Evolutionary conservation across 2,888 invertebrate species (phyloP), one percentile per base, ranked within the genome.

Genomic region (Stomorhina lunata): DNA sequence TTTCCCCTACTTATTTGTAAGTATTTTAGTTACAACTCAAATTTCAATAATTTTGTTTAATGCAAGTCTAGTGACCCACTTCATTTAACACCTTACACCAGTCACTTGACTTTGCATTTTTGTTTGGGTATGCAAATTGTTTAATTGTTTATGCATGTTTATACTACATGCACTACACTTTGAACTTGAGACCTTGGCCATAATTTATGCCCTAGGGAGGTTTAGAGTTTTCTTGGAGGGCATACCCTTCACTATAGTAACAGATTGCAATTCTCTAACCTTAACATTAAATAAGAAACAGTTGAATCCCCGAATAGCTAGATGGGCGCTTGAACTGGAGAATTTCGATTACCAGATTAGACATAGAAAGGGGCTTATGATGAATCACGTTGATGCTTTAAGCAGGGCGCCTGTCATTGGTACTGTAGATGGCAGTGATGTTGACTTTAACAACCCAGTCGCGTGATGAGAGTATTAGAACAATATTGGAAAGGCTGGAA

Each of bases 141-240:
- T n/a, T n/a, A n/a, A n/a, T n/a, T n/a, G n/a, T n/a, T n/a, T n/a
- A n/a, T n/a, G n/a, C n/a, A n/a, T n/a, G n/a, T n/a, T n/a, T n/a
- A n/a, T n/a, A n/a, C n/a, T n/a, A n/a, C n/a, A n/a, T n/a, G n/a
- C n/a, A n/a, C n/a, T n/a, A n/a, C n/a, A n/a, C 71, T 88, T 84
- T 80, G 88, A 89, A 55, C 75, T 89, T 9, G 88, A 89, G 79
- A 86, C 85, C 0, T 48, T 88, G 22, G 84, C 87, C 12, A 85
- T 88, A 12, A 81, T 88, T 57, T 85, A 87, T 80, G 82, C 88
- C 0, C 43, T 87, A 25, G 50, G 86, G 65, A 81, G 95, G 93
- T 72, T 68, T n/a, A 22, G 34, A 37, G 55, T 75, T 1, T 69
- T 59, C 20, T 12, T 63, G 32, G 65, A 73, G n/a, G 80, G 78